A percentile compares a stretch with the other conserved stretches of the same genome.
Conservation (phyloP, 2,888 invertebrate genomes). For the Thecocarcelia acutangulata region DNA sequence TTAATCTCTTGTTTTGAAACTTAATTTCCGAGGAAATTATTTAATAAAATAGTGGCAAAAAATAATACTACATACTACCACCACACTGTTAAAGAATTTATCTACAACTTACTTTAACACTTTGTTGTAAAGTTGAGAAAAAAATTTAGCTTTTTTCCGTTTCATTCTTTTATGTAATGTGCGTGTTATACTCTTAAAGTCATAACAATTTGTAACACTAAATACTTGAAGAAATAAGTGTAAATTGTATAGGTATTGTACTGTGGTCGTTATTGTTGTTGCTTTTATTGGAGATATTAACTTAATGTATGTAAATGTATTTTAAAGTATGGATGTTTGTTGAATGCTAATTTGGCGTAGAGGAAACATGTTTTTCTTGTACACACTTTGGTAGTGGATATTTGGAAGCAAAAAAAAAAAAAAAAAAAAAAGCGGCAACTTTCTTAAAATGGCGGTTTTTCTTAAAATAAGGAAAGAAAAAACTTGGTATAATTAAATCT, state of each 20-base stretch:
- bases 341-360: not conserved
- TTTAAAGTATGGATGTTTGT: slow-evolving; percentile 5
- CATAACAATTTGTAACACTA: slow-evolving; percentile 59
- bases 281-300: slow-evolving; percentile 16
- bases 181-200: slow-evolving; percentile 11
- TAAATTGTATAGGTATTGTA: slow-evolving; percentile 39
- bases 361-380: not conserved
- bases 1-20: not conserved
- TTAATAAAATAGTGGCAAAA: not conserved
- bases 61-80: too few relatives aligned
- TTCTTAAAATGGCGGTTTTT: too few relatives aligned
- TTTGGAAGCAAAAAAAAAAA: too few relatives aligned
- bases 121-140: slow-evolving; percentile 18
- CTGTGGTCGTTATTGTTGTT: slow-evolving; percentile 6
- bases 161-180: slow-evolving; percentile 16
- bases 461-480: too few relatives aligned
- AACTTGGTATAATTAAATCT: too few relatives aligned
- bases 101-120: slow-evolving; percentile 24
- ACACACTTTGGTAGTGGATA: too few relatives aligned
- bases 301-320: slow-evolving; percentile 44
- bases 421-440: too few relatives aligned
- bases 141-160: not conserved
- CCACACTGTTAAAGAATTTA: not conserved
- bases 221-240: slow-evolving; percentile 49
- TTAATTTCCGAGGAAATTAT: slow-evolving; percentile 10